A percentile compares a stretch with the other conserved stretches of the same genome.
These are phyloP conservation scores for Danaus plexippus DNA, from an alignment of 1,140 invertebrate genomes.

Conservation along the genomic window DNA sequence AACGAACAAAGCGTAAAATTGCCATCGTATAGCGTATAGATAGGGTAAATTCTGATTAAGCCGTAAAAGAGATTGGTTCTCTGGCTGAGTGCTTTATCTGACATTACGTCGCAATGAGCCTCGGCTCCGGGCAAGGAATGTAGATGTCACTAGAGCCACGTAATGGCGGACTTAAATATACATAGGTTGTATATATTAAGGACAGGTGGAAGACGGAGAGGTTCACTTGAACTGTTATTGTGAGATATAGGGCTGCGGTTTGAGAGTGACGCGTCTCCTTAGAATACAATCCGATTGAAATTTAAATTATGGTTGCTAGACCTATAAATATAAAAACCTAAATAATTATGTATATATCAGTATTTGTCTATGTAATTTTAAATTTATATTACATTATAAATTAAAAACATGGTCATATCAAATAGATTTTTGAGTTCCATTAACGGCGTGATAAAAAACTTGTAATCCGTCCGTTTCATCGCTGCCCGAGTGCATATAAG, in stretches of 20 bases:
- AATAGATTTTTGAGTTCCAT: no score
- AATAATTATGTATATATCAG: no score
- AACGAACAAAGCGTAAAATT: slow-evolving; percentile 7
- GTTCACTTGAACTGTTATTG: slow-evolving; percentile 6
- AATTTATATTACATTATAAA: no score
- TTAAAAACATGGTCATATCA: no score
- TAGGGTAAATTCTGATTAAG: slow-evolving; percentile 50
- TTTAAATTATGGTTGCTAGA: no score
- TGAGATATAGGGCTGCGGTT: background rate
- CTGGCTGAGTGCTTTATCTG: slow-evolving; percentile 46
- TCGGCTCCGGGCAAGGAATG: slow-evolving; percentile 5
- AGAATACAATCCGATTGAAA: no score
- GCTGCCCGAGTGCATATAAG: no score
- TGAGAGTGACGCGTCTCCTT: background rate
- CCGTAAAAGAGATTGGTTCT: slow-evolving; percentile 60
- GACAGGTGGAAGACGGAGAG: slow-evolving; percentile 7
- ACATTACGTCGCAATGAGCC: slow-evolving; percentile 10
- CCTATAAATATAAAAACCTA: no score
- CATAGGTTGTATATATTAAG: background rate
- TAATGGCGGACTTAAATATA: no score
- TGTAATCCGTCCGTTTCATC: no score
- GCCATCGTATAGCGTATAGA: slow-evolving; percentile 17
- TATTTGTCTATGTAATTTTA: no score
- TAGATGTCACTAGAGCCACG: slow-evolving; percentile 1
- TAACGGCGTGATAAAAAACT: no score